Evolutionary conservation across 2,113 vertebrate genomes (phyloP), one percentile per base, ranked within the genome.

Genomic region (Cairina moschata): DNA sequence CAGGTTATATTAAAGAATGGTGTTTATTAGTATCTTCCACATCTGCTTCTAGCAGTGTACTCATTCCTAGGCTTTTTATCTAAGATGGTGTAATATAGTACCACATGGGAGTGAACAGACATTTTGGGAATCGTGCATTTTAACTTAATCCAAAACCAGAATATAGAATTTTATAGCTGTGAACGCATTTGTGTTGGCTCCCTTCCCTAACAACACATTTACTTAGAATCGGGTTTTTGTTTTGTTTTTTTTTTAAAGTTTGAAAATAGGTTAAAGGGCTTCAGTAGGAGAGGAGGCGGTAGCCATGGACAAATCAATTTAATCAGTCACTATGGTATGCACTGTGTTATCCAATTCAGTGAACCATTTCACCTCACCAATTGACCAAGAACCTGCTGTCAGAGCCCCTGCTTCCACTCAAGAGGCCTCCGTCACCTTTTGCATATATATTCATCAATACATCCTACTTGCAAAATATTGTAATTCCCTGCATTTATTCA

Each of bases 241-340:
- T 40, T 13, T 38, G 9, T 38, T 38, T 38, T 38, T 38, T 38
- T 38, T 38, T 38, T 9, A 38, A 40, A 86, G 34, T 96, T 60
- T 69, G 67, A 86, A 97, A 96, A 90, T 63, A 87, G 91, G 92
- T 83, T 93, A 91, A 95, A 97, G 86, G 59, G 95, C 60, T 83
- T 96, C 81, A 25, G 81, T 55, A 96, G 93, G 78, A 83, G 94
- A 86, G 79, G 36, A 82, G 73, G 87, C 42, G 44, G 84, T 44
- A 93, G 94, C 65, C 32, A 78, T 0, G 1, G 95, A 97, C 94
- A 96, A 92, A 96, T 96, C 95, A 92, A 92, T 97, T 96, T 96
- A 79, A 97, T 96, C 97, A 97, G 93, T 97, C 97, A 96, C 95
- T 94, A 22, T 86, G 96, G 94, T 77, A 95, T 81, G 94, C 65